Evolutionary conservation across 1,140 invertebrate genomes (phyloP), one percentile per base, ranked within the genome.

Genomic region (Spodoptera frugiperda): DNA sequence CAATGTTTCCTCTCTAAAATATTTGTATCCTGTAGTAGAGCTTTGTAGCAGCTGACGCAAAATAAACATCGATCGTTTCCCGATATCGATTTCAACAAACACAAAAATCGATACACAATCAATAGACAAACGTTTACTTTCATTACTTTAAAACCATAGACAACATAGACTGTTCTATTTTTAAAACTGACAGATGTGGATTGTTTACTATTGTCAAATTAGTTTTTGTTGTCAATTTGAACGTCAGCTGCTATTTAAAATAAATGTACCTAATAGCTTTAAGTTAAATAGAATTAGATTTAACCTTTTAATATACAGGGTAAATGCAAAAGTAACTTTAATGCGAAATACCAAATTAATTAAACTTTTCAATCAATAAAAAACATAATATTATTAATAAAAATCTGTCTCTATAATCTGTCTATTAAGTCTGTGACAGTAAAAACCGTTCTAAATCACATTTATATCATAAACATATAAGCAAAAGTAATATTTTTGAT

Each of bases 81-180:
- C 59, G 46, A 75, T 75, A 75, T 75, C 15, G 48, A 75, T 79
- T 65, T 67, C 49, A 49, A 53, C 48, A 14, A 76, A 51, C 55
- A 76, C 21, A 68, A 71, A 8, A 74, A 67, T 81, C 71, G 48
- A 78, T 81, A 68, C 33, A 76, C 65, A 78, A 67, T 71, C 67
- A 81, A 81, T 81, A 81, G 15, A 33, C 19, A 39, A 33, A 17
- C 19, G 44, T 63, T 75, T 63, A 25, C 49, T 25, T 39, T 67
- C n/a, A 17, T 49, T 25, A 2, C 21, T 61, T 73, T 49, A 19
- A 57, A 51, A 51, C 70, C 46, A 59, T 11, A 48, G 2, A 30
- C 33, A 59, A 57, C 59, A 73, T 73, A 54, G 39, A 59, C 33
- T 48, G 53, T 33, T 61, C 39, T 8, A 46, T 55, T 63, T 63